Evolutionary conservation across 2,888 invertebrate species (phyloP).

Genomic region (Synanthedon tipuliformis): DNA sequence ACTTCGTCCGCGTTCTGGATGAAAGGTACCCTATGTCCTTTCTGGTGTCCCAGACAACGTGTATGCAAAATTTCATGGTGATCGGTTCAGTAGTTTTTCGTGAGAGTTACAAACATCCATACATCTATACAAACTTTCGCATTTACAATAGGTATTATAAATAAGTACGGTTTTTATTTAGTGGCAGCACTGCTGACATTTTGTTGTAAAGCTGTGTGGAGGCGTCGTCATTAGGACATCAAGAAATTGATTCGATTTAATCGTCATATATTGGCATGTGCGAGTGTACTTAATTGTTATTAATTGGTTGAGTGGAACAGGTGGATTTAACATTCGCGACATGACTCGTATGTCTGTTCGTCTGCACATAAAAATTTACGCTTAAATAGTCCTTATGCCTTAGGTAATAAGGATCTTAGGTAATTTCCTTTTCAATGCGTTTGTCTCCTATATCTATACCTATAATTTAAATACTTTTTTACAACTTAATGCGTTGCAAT

Average conservation of each 20-base stretch:
- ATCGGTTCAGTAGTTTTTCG: too few relatives aligned
- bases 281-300: slow-evolving; percentile 29
- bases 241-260: slow-evolving; percentile 8
- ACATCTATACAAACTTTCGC: too few relatives aligned
- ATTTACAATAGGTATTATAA: too few relatives aligned
- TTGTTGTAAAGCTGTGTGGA: too few relatives aligned
- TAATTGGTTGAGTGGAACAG: slow-evolving; percentile 27
- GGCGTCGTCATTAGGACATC: not conserved
- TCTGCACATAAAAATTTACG: not conserved
- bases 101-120: too few relatives aligned
- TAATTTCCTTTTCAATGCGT: slow-evolving; percentile 6
- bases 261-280: slow-evolving; percentile 14
- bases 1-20: too few relatives aligned
- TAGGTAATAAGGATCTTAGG: too few relatives aligned
- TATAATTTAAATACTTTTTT: slow-evolving; percentile 12
- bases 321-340: slow-evolving; percentile 10
- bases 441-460: not conserved
- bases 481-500: slow-evolving; percentile 15
- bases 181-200: too few relatives aligned
- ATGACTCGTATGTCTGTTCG: not conserved
- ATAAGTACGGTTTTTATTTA: too few relatives aligned
- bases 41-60: too few relatives aligned
- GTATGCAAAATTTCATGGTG: too few relatives aligned
- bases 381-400: not conserved
- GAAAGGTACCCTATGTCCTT: too few relatives aligned